These are phyloP conservation scores for Ectropis crepuscularia DNA, from an alignment of 2,888 invertebrate genomes.

Conservation along the genomic window DNA sequence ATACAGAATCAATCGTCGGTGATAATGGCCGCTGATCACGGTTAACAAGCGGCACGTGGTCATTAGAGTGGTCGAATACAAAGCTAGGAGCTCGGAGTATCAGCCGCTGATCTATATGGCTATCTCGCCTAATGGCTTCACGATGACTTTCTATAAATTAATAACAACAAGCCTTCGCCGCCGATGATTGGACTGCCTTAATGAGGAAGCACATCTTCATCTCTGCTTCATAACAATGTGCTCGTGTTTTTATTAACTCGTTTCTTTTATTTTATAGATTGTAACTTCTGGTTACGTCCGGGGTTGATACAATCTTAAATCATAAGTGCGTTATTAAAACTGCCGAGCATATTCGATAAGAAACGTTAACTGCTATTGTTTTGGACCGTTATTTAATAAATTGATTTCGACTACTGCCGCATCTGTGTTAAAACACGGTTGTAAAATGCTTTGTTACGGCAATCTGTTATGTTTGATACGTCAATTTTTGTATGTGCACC, in stretches of 20 bases:
- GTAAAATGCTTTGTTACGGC: conserved; percentile 60
- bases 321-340: conserved; percentile 32
- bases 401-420: conserved; percentile 31
- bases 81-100: conserved; percentile 60
- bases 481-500: conserved; percentile 55
- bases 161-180: conserved; percentile 75
- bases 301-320: conserved; percentile 46
- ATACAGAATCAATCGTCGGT: conserved; percentile 69
- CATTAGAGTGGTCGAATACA: conserved; percentile 77
- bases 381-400: conserved; percentile 30
- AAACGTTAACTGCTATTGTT: conserved; percentile 39
- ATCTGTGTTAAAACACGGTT: conserved; percentile 51
- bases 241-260: conserved; percentile 62
- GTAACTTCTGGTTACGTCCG: conserved; percentile 58
- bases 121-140: conserved; percentile 76
- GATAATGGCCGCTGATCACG: conserved; percentile 71
- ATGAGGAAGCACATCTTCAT: conserved; percentile 79
- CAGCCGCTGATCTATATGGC: conserved; percentile 76
- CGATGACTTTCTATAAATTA: conserved; percentile 85
- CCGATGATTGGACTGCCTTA: conserved; percentile 74
- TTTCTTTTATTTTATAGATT: conserved; percentile 56
- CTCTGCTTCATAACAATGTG: conserved; percentile 60
- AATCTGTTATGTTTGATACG: conserved; percentile 60
- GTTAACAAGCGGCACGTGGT: conserved; percentile 81
- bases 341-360: conserved; percentile 29